A percentile compares a stretch with the other conserved stretches of the same genome.
These are phyloP conservation scores for Amazona guildingii DNA, from an alignment of 2,113 vertebrate species.

Conservation along the genomic window DNA sequence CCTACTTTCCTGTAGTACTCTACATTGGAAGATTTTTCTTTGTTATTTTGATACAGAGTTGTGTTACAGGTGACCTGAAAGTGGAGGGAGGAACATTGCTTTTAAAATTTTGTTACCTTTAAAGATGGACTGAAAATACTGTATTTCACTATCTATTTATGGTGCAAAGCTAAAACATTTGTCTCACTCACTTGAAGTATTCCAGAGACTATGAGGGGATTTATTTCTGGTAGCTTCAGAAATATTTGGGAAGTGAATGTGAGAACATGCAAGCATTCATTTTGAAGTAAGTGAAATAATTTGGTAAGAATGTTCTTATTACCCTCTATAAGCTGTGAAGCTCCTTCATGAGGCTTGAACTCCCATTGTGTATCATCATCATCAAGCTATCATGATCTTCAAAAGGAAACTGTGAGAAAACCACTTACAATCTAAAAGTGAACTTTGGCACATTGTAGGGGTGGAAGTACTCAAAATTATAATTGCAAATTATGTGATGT, in stretches of 20 bases:
- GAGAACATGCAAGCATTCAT: not conserved
- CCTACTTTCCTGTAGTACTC: not conserved
- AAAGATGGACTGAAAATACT: not conserved
- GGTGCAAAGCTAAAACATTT: not conserved
- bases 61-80: not conserved
- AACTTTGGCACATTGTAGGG: not conserved
- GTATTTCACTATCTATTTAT: not conserved
- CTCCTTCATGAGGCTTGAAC: not conserved
- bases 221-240: not conserved
- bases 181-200: not conserved
- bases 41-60: not conserved
- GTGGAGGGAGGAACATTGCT: rapidly evolving
- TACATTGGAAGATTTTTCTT: not conserved
- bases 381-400: not conserved
- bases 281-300: not conserved
- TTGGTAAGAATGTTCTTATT: not conserved
- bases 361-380: rapidly evolving
- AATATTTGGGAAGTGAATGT: not conserved
- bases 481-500: not conserved
- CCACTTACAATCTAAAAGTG: not conserved
- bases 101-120: not conserved
- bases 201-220: not conserved
- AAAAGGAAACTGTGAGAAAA: not conserved
- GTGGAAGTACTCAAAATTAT: not conserved
- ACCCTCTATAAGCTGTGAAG: not conserved